Evolutionary conservation across 2,797 vertebrate genomes (phyloP), one percentile per base, ranked within the genome.

Genomic region (Alfaro cultratus): DNA sequence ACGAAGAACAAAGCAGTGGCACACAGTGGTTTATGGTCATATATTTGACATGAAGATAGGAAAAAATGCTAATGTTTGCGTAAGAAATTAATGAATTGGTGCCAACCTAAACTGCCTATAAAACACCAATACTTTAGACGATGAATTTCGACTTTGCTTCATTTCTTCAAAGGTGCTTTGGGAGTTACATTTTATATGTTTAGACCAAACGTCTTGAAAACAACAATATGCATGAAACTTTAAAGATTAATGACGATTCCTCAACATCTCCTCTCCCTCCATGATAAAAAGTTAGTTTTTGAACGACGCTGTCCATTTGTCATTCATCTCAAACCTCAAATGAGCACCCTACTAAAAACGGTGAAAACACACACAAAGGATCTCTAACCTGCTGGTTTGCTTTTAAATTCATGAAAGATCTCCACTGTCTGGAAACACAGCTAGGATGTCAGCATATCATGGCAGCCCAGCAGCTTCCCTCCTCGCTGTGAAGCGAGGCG

Each of bases 381-480:
- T 41, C 21, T 41, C 21, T 41, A 23, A 67, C 67, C 23, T 43
- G 67, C 67, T 70, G 23, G 36, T 70, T 70, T 43, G 23, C 23
- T 43, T 43, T 81, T 81, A 89, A 83, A 51, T 53, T 78, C 67
- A 60, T 60, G 49, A 81, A 80, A 80, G 51, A 21, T 75, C 75
- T 84, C 47, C 46, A 51, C 67, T 45, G 78, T 82, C 75, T 83
- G 80, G 60, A 73, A 84, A 74, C 82, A 74, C 82, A 85, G 83
- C 89, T 47, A 26, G 46, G 31, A 60, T 83, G 80, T 89, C 81
- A 88, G 86, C 83, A 80, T 79, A 79, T 74, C 79, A 84, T 83
- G 75, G 81, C 86, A 78, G 76, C 80, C 74, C 78, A 18, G 3
- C 77, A 60, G 79, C 47, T 80, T 75, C 36, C 21, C 31, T 80